Conservation (phyloP, 1,140 invertebrate species). For the Dinoponera quadriceps region DNA sequence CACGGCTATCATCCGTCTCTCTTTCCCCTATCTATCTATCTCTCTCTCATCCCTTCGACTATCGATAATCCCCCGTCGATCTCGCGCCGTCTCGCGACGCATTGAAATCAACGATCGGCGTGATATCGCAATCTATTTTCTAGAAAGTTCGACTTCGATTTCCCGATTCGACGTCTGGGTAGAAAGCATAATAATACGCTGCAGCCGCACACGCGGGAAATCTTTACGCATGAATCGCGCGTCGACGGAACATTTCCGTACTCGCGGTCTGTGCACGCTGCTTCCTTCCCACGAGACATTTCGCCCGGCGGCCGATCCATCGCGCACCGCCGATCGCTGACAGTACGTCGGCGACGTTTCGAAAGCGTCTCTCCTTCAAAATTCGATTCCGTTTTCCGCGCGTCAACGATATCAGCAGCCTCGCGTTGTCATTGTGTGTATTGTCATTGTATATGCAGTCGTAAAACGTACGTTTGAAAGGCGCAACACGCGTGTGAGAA, state of each 20-base stretch:
- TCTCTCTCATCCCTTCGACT: background rate
- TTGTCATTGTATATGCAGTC: background rate
- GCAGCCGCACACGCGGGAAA: conserved; percentile 45
- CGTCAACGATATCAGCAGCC: background rate
- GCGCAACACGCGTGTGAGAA: too few relatives aligned
- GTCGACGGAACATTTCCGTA: conserved; percentile 36
- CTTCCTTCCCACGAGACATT: conserved; percentile 37
- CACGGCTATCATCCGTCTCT: conserved; percentile 3
- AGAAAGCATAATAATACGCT: conserved; percentile 66
- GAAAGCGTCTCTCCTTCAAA: conserved; percentile 10
- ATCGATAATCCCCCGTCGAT: background rate
- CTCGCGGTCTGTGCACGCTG: background rate
- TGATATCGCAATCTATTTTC: conserved; percentile 42
- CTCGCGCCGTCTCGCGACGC: background rate
- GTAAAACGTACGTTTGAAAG: too few relatives aligned
- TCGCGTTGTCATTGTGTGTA: background rate
- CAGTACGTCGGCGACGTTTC: background rate
- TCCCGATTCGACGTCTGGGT: conserved; percentile 63
- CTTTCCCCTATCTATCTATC: background rate
- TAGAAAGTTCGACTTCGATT: conserved; percentile 65
- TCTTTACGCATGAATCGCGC: conserved; percentile 55
- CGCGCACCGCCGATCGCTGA: conserved; percentile 18
- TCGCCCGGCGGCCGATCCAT: conserved; percentile 23
- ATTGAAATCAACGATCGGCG: background rate
- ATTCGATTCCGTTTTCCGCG: background rate